Percentiles rank a stretch among this genome's conserved stretches.
These are phyloP conservation scores for Tinea semifulvella DNA, from an alignment of 2,888 invertebrate species.

Conservation along the genomic window DNA sequence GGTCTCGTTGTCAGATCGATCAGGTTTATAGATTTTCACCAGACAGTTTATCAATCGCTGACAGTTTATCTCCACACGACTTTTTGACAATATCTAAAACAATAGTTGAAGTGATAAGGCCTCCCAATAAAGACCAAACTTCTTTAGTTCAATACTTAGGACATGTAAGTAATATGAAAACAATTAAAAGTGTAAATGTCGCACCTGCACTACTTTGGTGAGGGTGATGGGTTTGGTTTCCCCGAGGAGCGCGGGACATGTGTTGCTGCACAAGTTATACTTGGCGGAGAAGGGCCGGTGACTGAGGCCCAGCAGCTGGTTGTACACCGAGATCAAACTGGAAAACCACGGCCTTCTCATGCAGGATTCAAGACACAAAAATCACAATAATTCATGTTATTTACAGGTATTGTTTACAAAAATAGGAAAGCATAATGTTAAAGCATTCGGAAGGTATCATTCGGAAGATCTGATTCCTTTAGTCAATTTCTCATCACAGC, in stretches of 20 bases:
- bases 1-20: conserved; percentile 57
- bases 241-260: conserved; percentile 75
- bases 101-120: conserved; percentile 3
- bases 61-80: conserved; percentile 74
- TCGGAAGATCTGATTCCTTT: no score
- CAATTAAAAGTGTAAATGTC: conserved; percentile 13
- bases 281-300: conserved; percentile 64
- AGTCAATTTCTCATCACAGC: no score
- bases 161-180: no score
- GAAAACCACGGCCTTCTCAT: conserved; percentile 24
- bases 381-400: no score
- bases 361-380: neutral
- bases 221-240: conserved; percentile 77
- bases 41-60: conserved; percentile 76
- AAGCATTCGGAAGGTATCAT: no score
- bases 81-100: conserved; percentile 68
- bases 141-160: no score
- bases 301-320: conserved; percentile 68
- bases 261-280: conserved; percentile 76
- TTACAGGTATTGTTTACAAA: no score
- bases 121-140: no score
- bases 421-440: no score
- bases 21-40: conserved; percentile 71
- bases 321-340: conserved; percentile 72
- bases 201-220: conserved; percentile 77